phyloP scores from a whole-genome alignment of 2,888 invertebrate genomes.

The Apamea sordens region DNA sequence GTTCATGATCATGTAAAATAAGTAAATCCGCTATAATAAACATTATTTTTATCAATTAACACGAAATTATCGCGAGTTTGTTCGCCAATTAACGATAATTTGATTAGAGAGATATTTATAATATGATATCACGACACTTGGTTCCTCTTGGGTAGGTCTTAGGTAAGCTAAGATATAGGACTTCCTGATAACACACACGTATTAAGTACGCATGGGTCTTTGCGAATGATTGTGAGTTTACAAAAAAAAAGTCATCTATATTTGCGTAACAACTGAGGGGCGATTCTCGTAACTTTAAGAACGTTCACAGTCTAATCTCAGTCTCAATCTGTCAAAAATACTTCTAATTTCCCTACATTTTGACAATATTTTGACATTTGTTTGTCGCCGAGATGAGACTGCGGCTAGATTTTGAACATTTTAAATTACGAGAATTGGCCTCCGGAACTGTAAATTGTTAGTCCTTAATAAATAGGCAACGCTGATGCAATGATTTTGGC shows the following conservation, averaged over 20 bases:
- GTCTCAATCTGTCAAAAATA: too few species aligned
- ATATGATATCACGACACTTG: constrained; percentile 32
- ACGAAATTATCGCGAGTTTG: constrained; percentile 52
- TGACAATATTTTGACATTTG: too few species aligned
- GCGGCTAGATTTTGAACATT: too few species aligned
- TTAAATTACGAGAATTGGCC: too few species aligned
- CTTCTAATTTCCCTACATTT: too few species aligned
- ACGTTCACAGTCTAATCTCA: too few species aligned
- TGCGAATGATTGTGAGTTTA: not conserved
- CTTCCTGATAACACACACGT: constrained; percentile 11
- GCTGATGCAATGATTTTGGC: not conserved
- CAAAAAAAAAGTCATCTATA: not conserved
- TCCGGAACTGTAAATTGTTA: not conserved
- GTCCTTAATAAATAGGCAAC: not conserved
- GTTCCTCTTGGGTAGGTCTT: constrained; percentile 11
- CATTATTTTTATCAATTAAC: constrained; percentile 46
- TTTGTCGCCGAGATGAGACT: too few species aligned
- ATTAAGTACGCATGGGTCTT: constrained; percentile 7
- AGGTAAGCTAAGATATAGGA: constrained; percentile 10
- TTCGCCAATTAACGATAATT: constrained; percentile 56
- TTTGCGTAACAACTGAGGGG: not conserved
- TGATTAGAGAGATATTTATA: constrained; percentile 41
- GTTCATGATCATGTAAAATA: constrained; percentile 38
- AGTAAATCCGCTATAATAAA: constrained; percentile 42
- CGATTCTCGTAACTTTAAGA: too few species aligned